A percentile compares a stretch with the other conserved stretches of the same genome.
phyloP scores from a whole-genome alignment of 2,888 invertebrate genomes.

The Agriotes lineatus region DNA sequence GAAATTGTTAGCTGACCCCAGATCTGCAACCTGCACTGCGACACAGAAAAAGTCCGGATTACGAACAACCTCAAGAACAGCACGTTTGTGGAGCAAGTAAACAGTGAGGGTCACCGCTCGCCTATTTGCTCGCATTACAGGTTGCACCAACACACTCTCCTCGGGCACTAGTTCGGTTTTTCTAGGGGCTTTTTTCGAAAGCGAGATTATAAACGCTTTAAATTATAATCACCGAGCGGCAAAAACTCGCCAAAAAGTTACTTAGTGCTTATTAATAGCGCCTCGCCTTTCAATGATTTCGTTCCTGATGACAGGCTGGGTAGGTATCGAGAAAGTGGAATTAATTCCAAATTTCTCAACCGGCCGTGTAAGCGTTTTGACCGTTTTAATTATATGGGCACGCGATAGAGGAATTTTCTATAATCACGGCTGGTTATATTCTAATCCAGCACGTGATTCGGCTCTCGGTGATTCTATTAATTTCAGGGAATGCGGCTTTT shows the following conservation, averaged over 20 bases:
- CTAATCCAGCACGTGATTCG: conserved; percentile 6
- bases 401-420: conserved; percentile 10
- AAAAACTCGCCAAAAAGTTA: conserved; percentile 3
- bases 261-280: conserved; percentile 2
- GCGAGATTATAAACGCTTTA: too few species aligned
- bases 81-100: background rate
- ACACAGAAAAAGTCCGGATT: background rate
- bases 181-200: too few species aligned
- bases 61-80: background rate
- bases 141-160: too few species aligned
- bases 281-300: conserved; percentile 3
- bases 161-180: too few species aligned
- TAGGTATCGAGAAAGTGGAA: background rate
- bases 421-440: conserved; percentile 1
- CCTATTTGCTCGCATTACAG: background rate
- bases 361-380: background rate
- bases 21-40: conserved; percentile 9
- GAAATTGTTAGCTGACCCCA: background rate
- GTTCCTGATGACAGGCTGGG: background rate
- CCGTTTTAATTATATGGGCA: conserved; percentile 15
- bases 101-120: background rate
- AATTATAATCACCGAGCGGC: background rate
- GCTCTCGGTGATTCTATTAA: background rate
- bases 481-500: background rate
- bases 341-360: conserved; percentile 16